Conservation (phyloP, 2,888 invertebrate species). For the Aethes cnicana region DNA sequence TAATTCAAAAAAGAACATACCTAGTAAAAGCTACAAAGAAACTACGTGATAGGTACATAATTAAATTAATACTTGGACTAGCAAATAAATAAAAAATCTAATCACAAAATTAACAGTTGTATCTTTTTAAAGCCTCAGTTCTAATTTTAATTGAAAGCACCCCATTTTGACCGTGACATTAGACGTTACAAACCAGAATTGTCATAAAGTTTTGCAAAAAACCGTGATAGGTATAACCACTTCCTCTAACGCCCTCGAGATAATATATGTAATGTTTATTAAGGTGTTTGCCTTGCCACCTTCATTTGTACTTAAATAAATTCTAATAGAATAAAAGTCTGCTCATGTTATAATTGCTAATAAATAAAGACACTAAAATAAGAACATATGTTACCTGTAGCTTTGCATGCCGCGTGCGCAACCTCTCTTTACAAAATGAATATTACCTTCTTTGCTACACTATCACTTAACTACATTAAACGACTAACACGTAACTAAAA, state of each 20-base stretch:
- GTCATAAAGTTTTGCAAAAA: slow-evolving; percentile 16
- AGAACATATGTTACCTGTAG: too few relatives aligned
- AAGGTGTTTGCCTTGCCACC: slow-evolving; percentile 18
- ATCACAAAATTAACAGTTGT: too few relatives aligned
- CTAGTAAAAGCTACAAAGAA: too few relatives aligned
- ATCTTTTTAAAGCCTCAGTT: background rate
- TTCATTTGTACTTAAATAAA: slow-evolving; percentile 17
- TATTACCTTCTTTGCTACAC: background rate
- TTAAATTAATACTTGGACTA: too few relatives aligned
- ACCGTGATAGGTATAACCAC: slow-evolving; percentile 7
- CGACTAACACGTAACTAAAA: slow-evolving; percentile 6
- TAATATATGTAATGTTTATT: slow-evolving; percentile 14
- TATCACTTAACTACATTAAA: too few relatives aligned
- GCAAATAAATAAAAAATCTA: too few relatives aligned
- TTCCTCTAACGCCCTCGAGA: slow-evolving; percentile 12
- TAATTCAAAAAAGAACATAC: too few relatives aligned
- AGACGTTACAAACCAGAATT: slow-evolving; percentile 14
- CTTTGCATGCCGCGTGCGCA: too few relatives aligned
- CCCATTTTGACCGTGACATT: slow-evolving; percentile 17
- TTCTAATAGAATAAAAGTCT: background rate
- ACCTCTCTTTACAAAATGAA: background rate
- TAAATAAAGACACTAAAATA: too few relatives aligned
- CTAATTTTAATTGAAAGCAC: slow-evolving; percentile 2
- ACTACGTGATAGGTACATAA: too few relatives aligned
- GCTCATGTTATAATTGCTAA: too few relatives aligned